Percentiles rank a stretch among this genome's conserved stretches.
Evolutionary conservation across 2,888 invertebrate genomes (phyloP).

Genomic region (Zele albiditarsus): DNA sequence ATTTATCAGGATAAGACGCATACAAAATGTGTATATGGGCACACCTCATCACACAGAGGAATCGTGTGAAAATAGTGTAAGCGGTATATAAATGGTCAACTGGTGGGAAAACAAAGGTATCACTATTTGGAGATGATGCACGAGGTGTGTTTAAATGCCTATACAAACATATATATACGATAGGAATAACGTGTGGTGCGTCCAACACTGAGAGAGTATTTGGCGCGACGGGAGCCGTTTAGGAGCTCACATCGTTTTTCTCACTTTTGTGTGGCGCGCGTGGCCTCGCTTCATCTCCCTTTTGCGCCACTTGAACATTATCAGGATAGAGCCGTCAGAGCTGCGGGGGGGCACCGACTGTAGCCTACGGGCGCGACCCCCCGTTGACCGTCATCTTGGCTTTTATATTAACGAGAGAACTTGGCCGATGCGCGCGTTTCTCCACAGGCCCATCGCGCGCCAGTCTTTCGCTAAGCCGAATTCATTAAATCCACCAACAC

Average conservation of each 20-base stretch:
- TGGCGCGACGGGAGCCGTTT: conserved; percentile 70
- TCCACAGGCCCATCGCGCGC: conserved; percentile 31
- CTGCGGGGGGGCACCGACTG: conserved; percentile 68
- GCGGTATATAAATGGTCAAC: not conserved
- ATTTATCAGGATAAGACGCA: conserved; percentile 48
- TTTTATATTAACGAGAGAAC: conserved; percentile 72
- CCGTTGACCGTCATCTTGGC: conserved; percentile 71
- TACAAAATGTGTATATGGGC: conserved; percentile 3
- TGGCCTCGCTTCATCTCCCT: conserved; percentile 50
- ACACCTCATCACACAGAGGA: not conserved
- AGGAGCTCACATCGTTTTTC: conserved; percentile 51
- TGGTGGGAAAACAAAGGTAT: conserved; percentile 31
- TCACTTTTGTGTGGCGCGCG: conserved; percentile 38
- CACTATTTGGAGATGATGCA: conserved; percentile 63
- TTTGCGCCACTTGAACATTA: conserved; percentile 34
- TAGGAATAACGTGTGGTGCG: conserved; percentile 24
- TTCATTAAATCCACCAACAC: conserved; percentile 50
- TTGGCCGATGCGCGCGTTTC: conserved; percentile 33
- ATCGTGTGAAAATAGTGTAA: conserved; percentile 19
- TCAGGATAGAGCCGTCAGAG: conserved; percentile 72
- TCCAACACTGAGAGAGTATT: conserved; percentile 35
- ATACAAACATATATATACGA: no score
- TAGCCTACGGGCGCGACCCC: conserved; percentile 66
- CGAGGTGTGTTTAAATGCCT: conserved; percentile 72
- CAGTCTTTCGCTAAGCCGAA: conserved; percentile 37